Percentiles rank a stretch among this genome's conserved stretches.
phyloP scores from a whole-genome alignment of 2,797 vertebrate species.

The Rhinophrynus dorsalis region DNA sequence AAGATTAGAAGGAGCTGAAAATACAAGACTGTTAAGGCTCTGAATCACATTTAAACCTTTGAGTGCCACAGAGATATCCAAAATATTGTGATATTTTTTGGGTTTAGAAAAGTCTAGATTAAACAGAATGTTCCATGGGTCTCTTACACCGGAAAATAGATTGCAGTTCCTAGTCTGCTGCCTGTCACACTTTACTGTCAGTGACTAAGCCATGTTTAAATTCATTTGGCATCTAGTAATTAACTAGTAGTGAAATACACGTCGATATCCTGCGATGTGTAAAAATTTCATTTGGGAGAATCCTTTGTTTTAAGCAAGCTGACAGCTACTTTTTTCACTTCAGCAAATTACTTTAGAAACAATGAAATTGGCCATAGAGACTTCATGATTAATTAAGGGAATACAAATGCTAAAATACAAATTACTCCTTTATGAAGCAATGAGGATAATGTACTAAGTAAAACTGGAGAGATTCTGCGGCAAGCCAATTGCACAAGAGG shows the following conservation, averaged over 20 bases:
- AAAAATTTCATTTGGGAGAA: constrained; percentile 70
- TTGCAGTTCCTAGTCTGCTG: constrained; percentile 46
- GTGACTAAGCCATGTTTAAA: constrained; percentile 76
- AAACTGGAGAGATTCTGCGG: too few species aligned
- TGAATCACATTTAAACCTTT: constrained; percentile 31
- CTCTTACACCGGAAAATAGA: constrained; percentile 24
- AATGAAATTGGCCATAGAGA: constrained; percentile 32
- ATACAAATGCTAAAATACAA: too few species aligned
- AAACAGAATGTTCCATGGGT: constrained; percentile 28
- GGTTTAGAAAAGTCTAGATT: constrained; percentile 4
- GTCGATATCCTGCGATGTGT: constrained; percentile 73
- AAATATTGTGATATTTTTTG: constrained; percentile 18
- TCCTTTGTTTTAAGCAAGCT: constrained; percentile 52
- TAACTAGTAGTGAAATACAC: constrained; percentile 72
- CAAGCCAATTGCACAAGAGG: too few species aligned
- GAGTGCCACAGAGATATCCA: too few species aligned
- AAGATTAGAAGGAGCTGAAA: too few species aligned
- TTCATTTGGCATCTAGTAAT: constrained; percentile 80
- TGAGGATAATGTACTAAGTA: too few species aligned
- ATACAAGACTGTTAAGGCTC: too few species aligned
- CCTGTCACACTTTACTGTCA: constrained; percentile 75
- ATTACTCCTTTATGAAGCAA: too few species aligned
- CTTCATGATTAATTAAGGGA: too few species aligned
- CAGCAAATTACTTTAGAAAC: constrained; percentile 33
- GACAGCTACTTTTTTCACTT: constrained; percentile 39